These are phyloP conservation scores for Lycia hirtaria DNA, from an alignment of 2,888 invertebrate genomes.

Conservation along the genomic window DNA sequence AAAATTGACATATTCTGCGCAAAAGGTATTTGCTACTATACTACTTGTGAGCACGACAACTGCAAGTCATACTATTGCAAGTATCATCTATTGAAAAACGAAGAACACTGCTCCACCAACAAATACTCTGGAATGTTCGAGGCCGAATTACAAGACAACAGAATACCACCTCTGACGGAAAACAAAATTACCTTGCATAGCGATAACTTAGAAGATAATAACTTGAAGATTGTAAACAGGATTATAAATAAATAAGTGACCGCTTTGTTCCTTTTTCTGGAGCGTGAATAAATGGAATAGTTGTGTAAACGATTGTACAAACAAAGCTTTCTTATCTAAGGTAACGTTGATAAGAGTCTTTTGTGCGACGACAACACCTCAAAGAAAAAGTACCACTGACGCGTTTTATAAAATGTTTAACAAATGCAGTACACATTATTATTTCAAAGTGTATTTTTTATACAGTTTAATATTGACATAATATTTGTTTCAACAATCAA, in stretches of 20 bases:
- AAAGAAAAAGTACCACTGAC: background rate
- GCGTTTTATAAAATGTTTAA: background rate
- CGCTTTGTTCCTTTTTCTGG: constrained; percentile 24
- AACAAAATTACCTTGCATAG: constrained; percentile 23
- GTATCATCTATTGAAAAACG: constrained; percentile 57
- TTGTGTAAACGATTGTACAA: constrained; percentile 24
- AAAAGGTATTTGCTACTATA: constrained; percentile 62
- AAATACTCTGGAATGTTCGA: constrained; percentile 35
- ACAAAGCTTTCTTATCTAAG: constrained; percentile 40
- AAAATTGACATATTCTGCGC: constrained; percentile 58
- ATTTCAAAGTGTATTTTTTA: background rate
- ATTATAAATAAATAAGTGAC: constrained; percentile 47
- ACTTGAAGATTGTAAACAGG: constrained; percentile 51
- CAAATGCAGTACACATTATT: background rate
- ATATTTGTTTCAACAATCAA: no score
- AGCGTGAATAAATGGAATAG: constrained; percentile 8
- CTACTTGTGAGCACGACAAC: constrained; percentile 49
- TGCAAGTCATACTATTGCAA: constrained; percentile 57
- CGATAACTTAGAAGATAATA: constrained; percentile 52
- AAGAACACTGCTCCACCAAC: constrained; percentile 50
- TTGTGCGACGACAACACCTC: background rate
- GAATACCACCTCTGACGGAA: constrained; percentile 29
- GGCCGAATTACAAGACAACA: constrained; percentile 35
- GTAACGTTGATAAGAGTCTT: constrained; percentile 36
- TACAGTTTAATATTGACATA: no score